These are phyloP conservation scores for Lasiommata megera DNA, from an alignment of 2,888 invertebrate genomes.

Conservation along the genomic window DNA sequence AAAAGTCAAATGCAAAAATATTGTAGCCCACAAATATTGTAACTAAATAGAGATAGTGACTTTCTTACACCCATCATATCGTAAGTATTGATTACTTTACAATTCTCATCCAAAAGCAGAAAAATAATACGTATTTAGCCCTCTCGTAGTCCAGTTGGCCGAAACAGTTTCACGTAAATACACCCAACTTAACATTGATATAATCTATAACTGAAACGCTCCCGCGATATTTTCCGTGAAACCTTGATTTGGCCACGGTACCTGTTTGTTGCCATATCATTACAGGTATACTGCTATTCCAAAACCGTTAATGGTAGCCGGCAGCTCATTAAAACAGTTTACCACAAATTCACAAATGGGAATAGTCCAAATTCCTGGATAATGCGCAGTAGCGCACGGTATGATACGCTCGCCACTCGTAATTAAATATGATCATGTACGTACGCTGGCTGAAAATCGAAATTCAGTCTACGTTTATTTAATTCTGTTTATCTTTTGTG, in stretches of 20 bases:
- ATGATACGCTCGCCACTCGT: slow-evolving; percentile 44
- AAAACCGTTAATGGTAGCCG: slow-evolving; percentile 12
- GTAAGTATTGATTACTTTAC: too few relatives aligned
- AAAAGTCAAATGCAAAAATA: too few relatives aligned
- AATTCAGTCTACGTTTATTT: slow-evolving; percentile 35
- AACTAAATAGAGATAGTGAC: too few relatives aligned
- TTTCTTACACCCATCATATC: too few relatives aligned
- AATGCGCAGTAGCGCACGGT: slow-evolving; percentile 41
- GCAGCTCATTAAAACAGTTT: slow-evolving; percentile 40
- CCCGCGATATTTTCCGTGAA: background rate
- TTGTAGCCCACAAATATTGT: too few relatives aligned
- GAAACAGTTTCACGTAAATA: too few relatives aligned
- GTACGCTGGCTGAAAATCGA: slow-evolving; percentile 43
- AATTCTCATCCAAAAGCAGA: too few relatives aligned
- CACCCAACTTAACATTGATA: too few relatives aligned
- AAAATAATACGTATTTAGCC: too few relatives aligned
- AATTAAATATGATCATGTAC: slow-evolving; percentile 60
- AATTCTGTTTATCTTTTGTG: slow-evolving; percentile 6
- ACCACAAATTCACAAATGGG: slow-evolving; percentile 40
- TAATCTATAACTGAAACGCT: background rate
- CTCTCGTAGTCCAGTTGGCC: too few relatives aligned
- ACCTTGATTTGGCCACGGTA: slow-evolving; percentile 4
- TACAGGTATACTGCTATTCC: slow-evolving; percentile 9
- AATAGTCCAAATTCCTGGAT: slow-evolving; percentile 34
- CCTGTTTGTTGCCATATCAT: slow-evolving; percentile 9